These are phyloP conservation scores for Myrmecobius fasciatus DNA, from an alignment of 2,113 vertebrate species.

Conservation along the genomic window DNA sequence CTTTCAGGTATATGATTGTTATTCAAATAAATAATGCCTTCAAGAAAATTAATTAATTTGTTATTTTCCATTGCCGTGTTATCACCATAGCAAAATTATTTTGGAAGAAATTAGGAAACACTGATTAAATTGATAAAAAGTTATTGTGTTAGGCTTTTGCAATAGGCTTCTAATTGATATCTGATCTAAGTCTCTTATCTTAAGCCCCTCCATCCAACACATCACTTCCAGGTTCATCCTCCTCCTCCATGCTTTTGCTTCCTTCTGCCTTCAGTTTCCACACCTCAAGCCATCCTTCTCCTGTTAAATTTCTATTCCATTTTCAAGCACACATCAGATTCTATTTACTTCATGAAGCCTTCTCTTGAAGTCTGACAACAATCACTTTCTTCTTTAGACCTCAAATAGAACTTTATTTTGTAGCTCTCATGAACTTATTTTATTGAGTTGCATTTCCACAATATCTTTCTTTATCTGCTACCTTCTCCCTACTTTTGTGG, in stretches of 20 bases:
- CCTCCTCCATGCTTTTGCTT: not conserved
- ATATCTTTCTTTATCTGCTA: not conserved
- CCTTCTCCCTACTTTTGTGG: not conserved
- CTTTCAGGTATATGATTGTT: constrained; percentile 13
- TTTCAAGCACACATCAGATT: not conserved
- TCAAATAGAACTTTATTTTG: not conserved
- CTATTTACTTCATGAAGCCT: not conserved
- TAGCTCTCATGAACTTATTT: not conserved
- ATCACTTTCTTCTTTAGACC: not conserved
- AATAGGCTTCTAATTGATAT: not conserved
- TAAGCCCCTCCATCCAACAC: constrained; percentile 15
- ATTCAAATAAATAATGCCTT: constrained; percentile 25
- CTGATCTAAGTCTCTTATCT: constrained; percentile 4
- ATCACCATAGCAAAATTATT: constrained; percentile 44
- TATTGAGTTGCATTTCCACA: not conserved
- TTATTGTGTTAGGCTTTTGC: not conserved
- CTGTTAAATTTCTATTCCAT: not conserved
- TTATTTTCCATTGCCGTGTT: constrained; percentile 43
- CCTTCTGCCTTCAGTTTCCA: not conserved
- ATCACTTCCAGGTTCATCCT: not conserved
- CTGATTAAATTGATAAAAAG: constrained; percentile 28
- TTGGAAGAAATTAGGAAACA: constrained; percentile 52
- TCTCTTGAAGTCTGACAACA: not conserved
- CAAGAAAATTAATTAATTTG: constrained; percentile 26
- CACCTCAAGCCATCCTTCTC: not conserved